Conservation (phyloP, 2,797 vertebrate species). For the Gymnothorax javanicus region DNA sequence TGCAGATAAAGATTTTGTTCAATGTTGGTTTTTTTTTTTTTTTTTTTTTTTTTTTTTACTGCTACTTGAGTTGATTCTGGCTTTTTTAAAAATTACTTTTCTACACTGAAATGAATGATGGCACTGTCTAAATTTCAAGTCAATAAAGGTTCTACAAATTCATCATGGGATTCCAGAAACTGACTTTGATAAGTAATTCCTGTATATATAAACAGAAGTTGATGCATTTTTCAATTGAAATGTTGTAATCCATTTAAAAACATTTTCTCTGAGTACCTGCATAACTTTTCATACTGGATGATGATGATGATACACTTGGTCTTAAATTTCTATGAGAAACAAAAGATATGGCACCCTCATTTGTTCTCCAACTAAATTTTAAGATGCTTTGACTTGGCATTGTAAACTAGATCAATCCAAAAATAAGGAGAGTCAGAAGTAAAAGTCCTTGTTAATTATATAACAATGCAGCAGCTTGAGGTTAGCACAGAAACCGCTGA, state of each 20-base stretch:
- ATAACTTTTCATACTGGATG: background rate
- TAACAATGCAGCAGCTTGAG: background rate
- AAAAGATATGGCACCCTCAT: background rate
- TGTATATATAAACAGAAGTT: background rate
- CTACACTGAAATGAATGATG: background rate
- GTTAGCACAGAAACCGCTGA: background rate
- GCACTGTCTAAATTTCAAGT: background rate
- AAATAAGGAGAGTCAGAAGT: background rate
- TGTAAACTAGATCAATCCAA: constrained; percentile 1
- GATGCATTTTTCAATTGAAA: background rate
- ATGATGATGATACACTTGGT: background rate
- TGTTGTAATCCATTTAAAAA: background rate
- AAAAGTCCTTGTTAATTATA: background rate
- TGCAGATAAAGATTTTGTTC: background rate
- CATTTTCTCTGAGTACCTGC: background rate
- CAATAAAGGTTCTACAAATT: background rate
- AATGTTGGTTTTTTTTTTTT: background rate
- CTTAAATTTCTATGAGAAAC: background rate
- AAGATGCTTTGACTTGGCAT: background rate
- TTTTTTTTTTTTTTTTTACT: too few relatives aligned
- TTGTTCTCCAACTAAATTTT: background rate
- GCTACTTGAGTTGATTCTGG: too few relatives aligned
- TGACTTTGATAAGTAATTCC: background rate
- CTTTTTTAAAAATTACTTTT: background rate
- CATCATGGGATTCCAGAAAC: background rate